Percentiles rank a stretch among this genome's conserved stretches.
Conservation (phyloP, 2,888 invertebrate genomes). For the Lasioglossum calceatum region DNA sequence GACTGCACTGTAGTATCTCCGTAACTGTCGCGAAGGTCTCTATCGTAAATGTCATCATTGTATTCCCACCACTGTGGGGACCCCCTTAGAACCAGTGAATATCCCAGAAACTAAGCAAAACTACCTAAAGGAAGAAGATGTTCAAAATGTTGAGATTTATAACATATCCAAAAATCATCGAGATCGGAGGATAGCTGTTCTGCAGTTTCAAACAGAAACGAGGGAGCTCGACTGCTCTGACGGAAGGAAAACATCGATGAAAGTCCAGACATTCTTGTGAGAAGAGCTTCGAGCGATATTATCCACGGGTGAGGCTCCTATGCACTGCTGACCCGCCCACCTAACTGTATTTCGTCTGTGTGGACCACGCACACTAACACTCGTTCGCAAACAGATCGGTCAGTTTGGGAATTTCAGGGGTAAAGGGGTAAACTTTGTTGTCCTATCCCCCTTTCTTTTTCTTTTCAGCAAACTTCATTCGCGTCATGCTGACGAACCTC, state of each 20-base stretch:
- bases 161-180: background rate
- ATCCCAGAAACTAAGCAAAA: too few relatives aligned
- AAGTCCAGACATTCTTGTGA: conserved; percentile 56
- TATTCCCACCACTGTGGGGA: too few relatives aligned
- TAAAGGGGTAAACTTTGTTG: background rate
- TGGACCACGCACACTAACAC: background rate
- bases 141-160: background rate
- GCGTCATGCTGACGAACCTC: background rate
- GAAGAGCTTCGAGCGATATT: conserved; percentile 57
- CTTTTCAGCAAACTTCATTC: background rate
- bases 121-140: background rate
- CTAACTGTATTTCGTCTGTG: background rate
- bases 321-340: background rate
- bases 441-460: background rate
- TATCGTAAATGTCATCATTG: too few relatives aligned
- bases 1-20: too few relatives aligned
- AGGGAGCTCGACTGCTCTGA: conserved; percentile 51
- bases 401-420: background rate
- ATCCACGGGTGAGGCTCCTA: background rate
- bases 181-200: too few relatives aligned
- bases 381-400: background rate
- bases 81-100: too few relatives aligned
- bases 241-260: conserved; percentile 67
- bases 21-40: too few relatives aligned
- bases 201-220: background rate